phyloP scores from a whole-genome alignment of 2,113 vertebrate species.

The Salvelinus namaycush region DNA sequence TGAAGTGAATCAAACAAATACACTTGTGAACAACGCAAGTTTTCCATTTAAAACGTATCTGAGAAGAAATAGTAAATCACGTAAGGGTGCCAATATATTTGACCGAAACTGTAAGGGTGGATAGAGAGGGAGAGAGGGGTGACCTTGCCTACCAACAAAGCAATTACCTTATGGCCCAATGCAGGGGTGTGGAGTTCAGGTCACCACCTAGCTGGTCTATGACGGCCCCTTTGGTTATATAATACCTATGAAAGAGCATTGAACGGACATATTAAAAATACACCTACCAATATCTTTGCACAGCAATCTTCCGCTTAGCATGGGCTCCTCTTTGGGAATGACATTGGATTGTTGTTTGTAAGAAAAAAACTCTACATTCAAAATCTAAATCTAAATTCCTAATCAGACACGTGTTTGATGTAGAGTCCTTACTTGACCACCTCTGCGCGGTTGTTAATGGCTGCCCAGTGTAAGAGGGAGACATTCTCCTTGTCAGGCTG shows the following conservation, averaged over 20 bases:
- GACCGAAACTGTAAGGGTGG: no score
- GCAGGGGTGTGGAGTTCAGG: conserved; percentile 94
- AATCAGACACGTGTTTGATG: not conserved
- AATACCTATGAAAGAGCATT: conserved; percentile 76
- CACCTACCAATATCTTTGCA: no score
- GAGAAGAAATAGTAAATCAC: no score
- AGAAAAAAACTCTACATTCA: no score
- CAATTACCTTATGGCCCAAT: conserved; percentile 92
- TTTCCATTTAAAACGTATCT: no score
- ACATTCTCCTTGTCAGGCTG: conserved; percentile 96
- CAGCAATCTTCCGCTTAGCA: no score
- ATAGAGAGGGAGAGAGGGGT: not conserved
- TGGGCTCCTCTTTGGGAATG: not conserved
- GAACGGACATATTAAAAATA: not conserved
- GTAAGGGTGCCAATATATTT: no score
- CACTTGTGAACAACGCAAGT: no score
- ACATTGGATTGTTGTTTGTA: not conserved
- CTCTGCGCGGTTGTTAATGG: conserved; percentile 94
- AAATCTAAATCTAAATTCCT: not conserved
- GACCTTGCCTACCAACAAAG: not conserved
- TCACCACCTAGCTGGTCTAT: conserved; percentile 95
- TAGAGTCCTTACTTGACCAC: conserved; percentile 84
- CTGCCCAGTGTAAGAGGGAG: conserved; percentile 94
- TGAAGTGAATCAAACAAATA: no score
- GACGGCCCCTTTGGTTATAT: conserved; percentile 90